These are phyloP conservation scores for Hyles vespertilio DNA, from an alignment of 1,140 invertebrate genomes.

Conservation along the genomic window DNA sequence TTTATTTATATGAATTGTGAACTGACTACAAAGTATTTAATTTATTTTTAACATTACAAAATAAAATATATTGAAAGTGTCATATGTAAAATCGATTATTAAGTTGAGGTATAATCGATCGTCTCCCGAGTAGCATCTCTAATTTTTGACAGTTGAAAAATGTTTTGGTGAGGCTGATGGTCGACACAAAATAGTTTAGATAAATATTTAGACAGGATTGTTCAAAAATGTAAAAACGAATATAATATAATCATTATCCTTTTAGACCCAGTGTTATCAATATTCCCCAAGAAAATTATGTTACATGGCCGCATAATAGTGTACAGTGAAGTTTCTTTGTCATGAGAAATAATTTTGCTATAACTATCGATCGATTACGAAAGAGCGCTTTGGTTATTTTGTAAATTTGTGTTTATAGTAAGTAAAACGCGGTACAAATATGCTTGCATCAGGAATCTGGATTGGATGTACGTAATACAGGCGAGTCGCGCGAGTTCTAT, in stretches of 20 bases:
- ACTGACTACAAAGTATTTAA: too few species aligned
- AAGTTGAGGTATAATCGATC: too few species aligned
- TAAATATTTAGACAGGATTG: slow-evolving; percentile 55
- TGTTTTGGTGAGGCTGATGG: slow-evolving; percentile 52
- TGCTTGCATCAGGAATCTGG: slow-evolving; percentile 4
- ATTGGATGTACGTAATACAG: background rate
- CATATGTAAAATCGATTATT: too few species aligned
- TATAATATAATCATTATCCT: slow-evolving; percentile 9
- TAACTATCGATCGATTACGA: slow-evolving; percentile 72
- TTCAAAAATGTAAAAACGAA: slow-evolving; percentile 27
- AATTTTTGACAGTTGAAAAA: slow-evolving; percentile 36
- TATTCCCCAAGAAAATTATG: slow-evolving; percentile 13
- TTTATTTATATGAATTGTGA: too few species aligned
- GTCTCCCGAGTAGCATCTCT: background rate
- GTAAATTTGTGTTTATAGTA: slow-evolving; percentile 20
- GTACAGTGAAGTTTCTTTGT: slow-evolving; percentile 60
- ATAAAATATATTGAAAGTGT: too few species aligned
- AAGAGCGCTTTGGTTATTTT: slow-evolving; percentile 50
- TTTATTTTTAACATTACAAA: too few species aligned
- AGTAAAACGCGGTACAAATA: slow-evolving; percentile 10
- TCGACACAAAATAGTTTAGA: slow-evolving; percentile 64
- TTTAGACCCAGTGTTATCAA: slow-evolving; percentile 19
- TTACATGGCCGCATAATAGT: slow-evolving; percentile 12
- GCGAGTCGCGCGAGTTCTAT: slow-evolving; percentile 9
- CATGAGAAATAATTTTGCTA: slow-evolving; percentile 59